Conservation (phyloP, 2,888 invertebrate species). For the Drosophila limbata region DNA sequence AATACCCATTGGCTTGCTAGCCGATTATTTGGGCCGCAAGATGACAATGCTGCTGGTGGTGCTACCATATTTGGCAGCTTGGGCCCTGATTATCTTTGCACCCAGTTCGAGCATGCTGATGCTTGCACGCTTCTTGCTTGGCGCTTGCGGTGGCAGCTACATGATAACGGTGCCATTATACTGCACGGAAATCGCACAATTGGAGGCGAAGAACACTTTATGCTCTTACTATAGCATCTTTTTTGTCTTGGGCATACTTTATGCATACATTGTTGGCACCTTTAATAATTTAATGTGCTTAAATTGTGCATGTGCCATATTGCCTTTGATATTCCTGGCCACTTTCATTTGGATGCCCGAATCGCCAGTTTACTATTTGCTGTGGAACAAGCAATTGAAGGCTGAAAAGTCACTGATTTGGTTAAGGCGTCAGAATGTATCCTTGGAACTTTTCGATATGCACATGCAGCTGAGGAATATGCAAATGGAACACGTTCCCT, state of each 20-base stretch:
- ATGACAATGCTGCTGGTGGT: constrained; percentile 84
- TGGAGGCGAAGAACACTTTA: constrained; percentile 91
- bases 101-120: constrained; percentile 85
- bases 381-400: constrained; percentile 87
- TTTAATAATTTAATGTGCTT: constrained; percentile 37
- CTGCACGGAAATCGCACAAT: constrained; percentile 92
- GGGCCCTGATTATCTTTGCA: constrained; percentile 89
- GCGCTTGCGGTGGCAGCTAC: constrained; percentile 87
- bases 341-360: constrained; percentile 92
- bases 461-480: not conserved
- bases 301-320: constrained; percentile 49
- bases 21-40: constrained; percentile 89
- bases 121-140: constrained; percentile 60
- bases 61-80: constrained; percentile 89
- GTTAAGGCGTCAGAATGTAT: constrained; percentile 86
- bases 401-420: constrained; percentile 89
- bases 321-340: constrained; percentile 88
- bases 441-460: not conserved
- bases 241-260: constrained; percentile 91
- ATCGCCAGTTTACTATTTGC: constrained; percentile 89
- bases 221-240: constrained; percentile 94
- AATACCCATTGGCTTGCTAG: constrained; percentile 88
- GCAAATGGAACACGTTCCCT: not conserved
- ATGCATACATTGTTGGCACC: constrained; percentile 88
- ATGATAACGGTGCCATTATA: constrained; percentile 92